phyloP scores from a whole-genome alignment of 2,888 invertebrate species.

The Ormyrus thymus region DNA sequence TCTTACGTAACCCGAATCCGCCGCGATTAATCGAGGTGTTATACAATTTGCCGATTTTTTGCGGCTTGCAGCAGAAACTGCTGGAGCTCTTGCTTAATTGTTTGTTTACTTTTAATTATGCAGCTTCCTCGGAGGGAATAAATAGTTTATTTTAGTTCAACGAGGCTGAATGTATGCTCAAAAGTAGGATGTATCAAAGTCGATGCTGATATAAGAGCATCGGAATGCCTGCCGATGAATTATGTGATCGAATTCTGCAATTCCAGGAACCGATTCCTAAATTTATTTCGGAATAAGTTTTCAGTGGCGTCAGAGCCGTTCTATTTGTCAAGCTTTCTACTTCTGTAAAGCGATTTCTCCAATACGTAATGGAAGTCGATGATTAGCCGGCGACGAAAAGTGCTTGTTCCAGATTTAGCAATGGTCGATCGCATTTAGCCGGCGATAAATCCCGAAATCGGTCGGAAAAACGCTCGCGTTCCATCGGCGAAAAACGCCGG shows the following conservation, averaged over 20 bases:
- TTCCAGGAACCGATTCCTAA: not conserved
- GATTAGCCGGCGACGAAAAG: conserved; percentile 10
- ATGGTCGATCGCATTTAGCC: not conserved
- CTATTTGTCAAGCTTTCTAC: conserved; percentile 27
- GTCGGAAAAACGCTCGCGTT: not conserved
- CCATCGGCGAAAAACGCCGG: not conserved
- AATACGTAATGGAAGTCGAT: not conserved
- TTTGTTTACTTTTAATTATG: too few relatives aligned
- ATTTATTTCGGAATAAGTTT: conserved; percentile 13
- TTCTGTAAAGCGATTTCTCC: conserved; percentile 3
- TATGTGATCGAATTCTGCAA: too few relatives aligned
- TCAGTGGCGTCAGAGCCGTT: not conserved
- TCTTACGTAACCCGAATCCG: not conserved
- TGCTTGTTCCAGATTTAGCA: not conserved
- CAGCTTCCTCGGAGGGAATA: too few relatives aligned
- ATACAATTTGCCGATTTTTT: too few relatives aligned
- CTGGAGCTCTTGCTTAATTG: too few relatives aligned
- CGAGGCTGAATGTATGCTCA: too few relatives aligned
- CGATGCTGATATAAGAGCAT: too few relatives aligned
- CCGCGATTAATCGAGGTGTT: too few relatives aligned
- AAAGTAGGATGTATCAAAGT: too few relatives aligned
- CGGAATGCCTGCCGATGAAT: too few relatives aligned
- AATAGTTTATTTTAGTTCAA: too few relatives aligned
- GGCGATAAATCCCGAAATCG: not conserved
- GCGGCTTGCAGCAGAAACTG: too few relatives aligned